Evolutionary conservation across 1,140 invertebrate species (phyloP).

Genomic region (Forficula auricularia): DNA sequence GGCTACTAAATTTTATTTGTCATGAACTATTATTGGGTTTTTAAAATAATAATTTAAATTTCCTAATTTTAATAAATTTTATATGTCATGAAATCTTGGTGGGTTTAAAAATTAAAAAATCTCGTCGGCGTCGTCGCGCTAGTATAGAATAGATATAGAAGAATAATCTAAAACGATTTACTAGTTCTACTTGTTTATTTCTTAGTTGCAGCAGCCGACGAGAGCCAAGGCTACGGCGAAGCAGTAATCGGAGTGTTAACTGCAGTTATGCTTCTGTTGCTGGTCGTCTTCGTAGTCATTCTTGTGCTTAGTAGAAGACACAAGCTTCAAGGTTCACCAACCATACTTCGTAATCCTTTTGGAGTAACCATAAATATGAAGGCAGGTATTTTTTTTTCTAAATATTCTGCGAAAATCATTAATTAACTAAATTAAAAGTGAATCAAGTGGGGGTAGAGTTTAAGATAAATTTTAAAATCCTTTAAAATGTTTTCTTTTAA

Average conservation of each 20-base stretch:
- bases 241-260: constrained; percentile 53
- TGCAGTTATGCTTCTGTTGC: constrained; percentile 46
- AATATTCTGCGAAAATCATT: neutral
- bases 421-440: neutral
- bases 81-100: too few relatives aligned
- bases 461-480: too few relatives aligned
- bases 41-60: too few relatives aligned
- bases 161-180: too few relatives aligned
- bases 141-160: too few relatives aligned
- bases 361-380: constrained; percentile 49
- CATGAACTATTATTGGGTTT: too few relatives aligned
- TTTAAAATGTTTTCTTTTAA: too few relatives aligned
- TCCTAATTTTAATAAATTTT: too few relatives aligned
- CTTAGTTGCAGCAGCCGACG: constrained; percentile 40
- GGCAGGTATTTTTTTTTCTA: constrained; percentile 22
- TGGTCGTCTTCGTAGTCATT: constrained; percentile 46
- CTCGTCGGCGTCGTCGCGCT: too few relatives aligned
- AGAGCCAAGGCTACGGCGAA: constrained; percentile 45
- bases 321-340: constrained; percentile 40
- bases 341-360: constrained; percentile 41
- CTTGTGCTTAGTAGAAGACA: constrained; percentile 44
- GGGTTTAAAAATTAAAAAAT: too few relatives aligned
- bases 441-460: neutral
- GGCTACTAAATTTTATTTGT: too few relatives aligned
- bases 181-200: too few relatives aligned